Conservation (phyloP, 2,113 vertebrate species). For the Riparia riparia region DNA sequence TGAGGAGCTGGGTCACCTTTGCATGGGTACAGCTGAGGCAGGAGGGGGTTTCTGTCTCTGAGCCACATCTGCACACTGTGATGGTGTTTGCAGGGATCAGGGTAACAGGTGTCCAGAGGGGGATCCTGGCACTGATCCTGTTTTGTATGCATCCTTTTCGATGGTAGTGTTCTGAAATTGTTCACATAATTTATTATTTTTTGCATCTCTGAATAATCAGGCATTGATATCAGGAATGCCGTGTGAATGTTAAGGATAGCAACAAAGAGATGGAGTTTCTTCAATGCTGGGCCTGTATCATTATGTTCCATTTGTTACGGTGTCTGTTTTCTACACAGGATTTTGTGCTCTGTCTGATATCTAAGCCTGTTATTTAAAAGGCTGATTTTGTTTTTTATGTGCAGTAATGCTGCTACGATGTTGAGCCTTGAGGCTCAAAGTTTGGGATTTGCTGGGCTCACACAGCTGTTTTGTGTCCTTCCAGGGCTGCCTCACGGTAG, state of each 20-base stretch:
- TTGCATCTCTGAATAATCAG: neutral
- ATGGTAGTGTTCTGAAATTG: neutral
- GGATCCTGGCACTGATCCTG: neutral
- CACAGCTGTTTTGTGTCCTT: neutral
- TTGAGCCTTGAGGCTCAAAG: neutral
- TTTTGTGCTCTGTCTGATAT: neutral
- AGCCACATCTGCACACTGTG: fast-evolving
- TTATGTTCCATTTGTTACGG: neutral
- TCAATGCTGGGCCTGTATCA: neutral
- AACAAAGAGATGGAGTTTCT: neutral
- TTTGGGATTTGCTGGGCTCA: neutral
- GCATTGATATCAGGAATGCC: neutral
- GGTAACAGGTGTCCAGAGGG: neutral
- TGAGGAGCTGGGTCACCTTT: neutral
- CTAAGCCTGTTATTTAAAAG: neutral
- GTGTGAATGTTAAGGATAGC: neutral
- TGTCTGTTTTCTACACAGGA: neutral
- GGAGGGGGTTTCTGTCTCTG: neutral
- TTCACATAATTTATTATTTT: neutral
- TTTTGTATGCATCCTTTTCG: neutral
- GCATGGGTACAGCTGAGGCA: neutral
- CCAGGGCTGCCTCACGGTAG: slow-evolving; percentile 71
- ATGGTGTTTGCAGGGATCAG: neutral
- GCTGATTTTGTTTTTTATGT: neutral
- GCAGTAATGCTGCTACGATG: neutral